Evolutionary conservation across 92 coral and sea anemone species (phyloP), one percentile per base, ranked within the genome.

Genomic region (Palythoa caribaeorum): DNA sequence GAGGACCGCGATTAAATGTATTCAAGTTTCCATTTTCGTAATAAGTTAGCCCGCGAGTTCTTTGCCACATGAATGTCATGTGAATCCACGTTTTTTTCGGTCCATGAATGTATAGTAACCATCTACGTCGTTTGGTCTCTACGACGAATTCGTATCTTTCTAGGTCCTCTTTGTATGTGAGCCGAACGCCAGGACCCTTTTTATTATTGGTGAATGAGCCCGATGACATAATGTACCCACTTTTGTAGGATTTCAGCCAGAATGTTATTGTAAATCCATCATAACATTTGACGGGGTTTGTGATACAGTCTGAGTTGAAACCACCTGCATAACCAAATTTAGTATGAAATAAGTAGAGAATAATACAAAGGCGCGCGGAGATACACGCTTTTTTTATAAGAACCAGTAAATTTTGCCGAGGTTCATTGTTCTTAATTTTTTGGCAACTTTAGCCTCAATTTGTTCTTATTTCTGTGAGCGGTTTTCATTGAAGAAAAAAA

Each of bases 111-210:
- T 92, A 79, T 73, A 96, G 19, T 17, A 90, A 79, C 98, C 98
- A 96, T 84, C 89, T 90, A 53, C 87, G 90, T 13, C 78, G 71
- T 48, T 90, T 78, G 8, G 98, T 94, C 73, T 94, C 96, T 14
- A 96, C 90, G 12, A 92, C 80, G 47, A 94, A 96, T 88, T 91
- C 88, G 76, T 92, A 92, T 21, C 94, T 90, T 83, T 88, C 80
- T 6, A 89, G 92, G 36, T 84, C 83, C 38, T 87, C 85, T 16
- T 95, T 90, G 92, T 94, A 94, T 20, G 70, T 83, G 14, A 97
- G 93, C n/a, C 93, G 92, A 92, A 92, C 94, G 9, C 99, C 99
- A 39, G 99, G 99, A 0, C 99, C 99, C n/a, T 86, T 89, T 68
- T 90, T 87, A 60, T 94, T 94, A 74, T 91, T 89, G 47, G 99